Evolutionary conservation across 2,888 invertebrate species (phyloP).

Genomic region (Scaeva pyrastri): DNA sequence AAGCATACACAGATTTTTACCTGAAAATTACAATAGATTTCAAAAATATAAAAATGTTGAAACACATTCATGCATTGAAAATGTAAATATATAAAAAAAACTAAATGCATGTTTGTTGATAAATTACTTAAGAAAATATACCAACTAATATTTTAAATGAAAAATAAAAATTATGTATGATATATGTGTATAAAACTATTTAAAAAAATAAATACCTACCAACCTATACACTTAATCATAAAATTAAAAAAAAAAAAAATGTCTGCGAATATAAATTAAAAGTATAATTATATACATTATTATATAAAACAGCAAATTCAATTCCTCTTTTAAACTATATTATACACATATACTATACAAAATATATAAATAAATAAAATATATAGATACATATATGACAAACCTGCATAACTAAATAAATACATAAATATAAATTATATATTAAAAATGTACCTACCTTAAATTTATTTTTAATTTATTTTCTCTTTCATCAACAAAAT

Average conservation of each 20-base stretch:
- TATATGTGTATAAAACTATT: conserved; percentile 39
- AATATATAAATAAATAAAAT: conserved; percentile 9
- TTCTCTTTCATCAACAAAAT: background rate
- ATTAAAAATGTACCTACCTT: conserved; percentile 8
- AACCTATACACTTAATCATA: conserved; percentile 49
- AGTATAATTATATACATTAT: conserved; percentile 13
- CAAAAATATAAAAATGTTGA: background rate
- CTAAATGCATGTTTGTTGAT: conserved; percentile 74
- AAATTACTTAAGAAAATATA: conserved; percentile 58
- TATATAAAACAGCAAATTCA: conserved; percentile 27
- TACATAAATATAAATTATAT: background rate
- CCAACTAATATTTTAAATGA: conserved; percentile 21
- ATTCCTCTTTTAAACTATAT: conserved; percentile 6
- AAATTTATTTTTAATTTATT: background rate
- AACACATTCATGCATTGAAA: conserved; percentile 23
- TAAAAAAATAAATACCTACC: conserved; percentile 77
- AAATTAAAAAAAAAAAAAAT: background rate
- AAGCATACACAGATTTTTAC: conserved; percentile 30
- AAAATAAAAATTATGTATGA: conserved; percentile 27
- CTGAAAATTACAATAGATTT: conserved; percentile 33
- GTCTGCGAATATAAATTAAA: conserved; percentile 27
- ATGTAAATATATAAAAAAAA: conserved; percentile 29
- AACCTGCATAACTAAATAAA: conserved; percentile 9
- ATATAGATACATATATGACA: conserved; percentile 16
- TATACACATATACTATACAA: conserved; percentile 34